A percentile compares a stretch with the other conserved stretches of the same genome.
These are phyloP conservation scores for Phyto melanocephala DNA, from an alignment of 2,888 invertebrate genomes.

Conservation along the genomic window DNA sequence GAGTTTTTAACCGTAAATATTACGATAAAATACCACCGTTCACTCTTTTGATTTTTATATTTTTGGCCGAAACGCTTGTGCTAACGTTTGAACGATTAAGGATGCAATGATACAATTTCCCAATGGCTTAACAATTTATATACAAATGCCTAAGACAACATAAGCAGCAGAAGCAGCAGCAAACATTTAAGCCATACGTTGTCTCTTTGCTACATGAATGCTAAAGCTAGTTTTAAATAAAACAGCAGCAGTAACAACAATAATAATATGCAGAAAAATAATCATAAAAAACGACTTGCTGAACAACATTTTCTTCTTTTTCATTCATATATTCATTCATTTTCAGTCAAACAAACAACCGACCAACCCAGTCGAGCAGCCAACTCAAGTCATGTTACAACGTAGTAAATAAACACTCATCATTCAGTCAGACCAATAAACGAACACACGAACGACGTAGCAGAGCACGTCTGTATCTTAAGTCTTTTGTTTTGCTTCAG, in stretches of 20 bases:
- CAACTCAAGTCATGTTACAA: slow-evolving; percentile 43
- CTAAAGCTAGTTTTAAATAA: slow-evolving; percentile 28
- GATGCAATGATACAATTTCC: slow-evolving; percentile 80
- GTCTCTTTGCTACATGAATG: neutral
- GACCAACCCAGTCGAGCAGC: neutral
- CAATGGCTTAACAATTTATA: slow-evolving; percentile 79
- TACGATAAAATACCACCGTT: slow-evolving; percentile 61
- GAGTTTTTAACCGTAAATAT: slow-evolving; percentile 34
- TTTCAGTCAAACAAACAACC: slow-evolving; percentile 17
- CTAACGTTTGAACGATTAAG: slow-evolving; percentile 79
- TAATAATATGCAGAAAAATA: neutral
- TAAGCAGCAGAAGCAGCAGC: slow-evolving; percentile 24
- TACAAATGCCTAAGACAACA: slow-evolving; percentile 72
- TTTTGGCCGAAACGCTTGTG: slow-evolving; percentile 71
- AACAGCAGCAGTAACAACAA: slow-evolving; percentile 21
- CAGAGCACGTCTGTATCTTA: slow-evolving; percentile 67
- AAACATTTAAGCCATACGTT: slow-evolving; percentile 21
- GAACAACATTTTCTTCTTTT: slow-evolving; percentile 62
- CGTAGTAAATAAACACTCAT: slow-evolving; percentile 38
- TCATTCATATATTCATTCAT: slow-evolving; percentile 60
- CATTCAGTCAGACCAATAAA: neutral
- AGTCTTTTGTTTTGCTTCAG: slow-evolving; percentile 74
- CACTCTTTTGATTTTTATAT: slow-evolving; percentile 48
- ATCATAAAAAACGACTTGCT: slow-evolving; percentile 46
- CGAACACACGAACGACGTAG: slow-evolving; percentile 8